phyloP scores from a whole-genome alignment of 2,888 invertebrate genomes.

The Platycnemis pennipes region DNA sequence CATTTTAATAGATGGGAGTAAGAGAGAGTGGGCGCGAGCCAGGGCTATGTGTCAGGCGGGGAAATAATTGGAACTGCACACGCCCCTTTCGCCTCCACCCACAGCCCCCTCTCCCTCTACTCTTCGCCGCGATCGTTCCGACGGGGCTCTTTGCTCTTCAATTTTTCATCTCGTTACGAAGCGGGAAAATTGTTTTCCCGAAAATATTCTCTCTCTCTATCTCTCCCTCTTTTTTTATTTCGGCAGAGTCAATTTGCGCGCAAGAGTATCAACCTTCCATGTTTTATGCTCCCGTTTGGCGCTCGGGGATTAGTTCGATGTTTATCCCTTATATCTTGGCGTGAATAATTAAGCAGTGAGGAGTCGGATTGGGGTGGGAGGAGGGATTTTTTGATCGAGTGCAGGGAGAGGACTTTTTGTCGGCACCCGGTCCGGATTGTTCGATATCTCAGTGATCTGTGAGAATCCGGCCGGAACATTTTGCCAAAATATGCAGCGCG shows the following conservation, averaged over 20 bases:
- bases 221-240: background rate
- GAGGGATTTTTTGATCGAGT: background rate
- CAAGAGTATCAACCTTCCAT: background rate
- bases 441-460: background rate
- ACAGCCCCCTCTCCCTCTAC: too few species aligned
- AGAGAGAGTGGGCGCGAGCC: background rate
- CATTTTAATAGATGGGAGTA: background rate
- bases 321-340: background rate
- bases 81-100: background rate
- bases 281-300: background rate
- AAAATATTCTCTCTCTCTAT: background rate
- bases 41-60: background rate
- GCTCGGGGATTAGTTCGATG: background rate
- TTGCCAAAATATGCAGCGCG: too few species aligned
- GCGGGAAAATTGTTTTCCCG: background rate
- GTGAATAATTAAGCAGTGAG: background rate
- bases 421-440: background rate
- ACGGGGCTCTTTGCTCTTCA: slow-evolving; percentile 6
- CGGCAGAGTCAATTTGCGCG: background rate
- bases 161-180: slow-evolving; percentile 13
- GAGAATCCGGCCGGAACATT: background rate
- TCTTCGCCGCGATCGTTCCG: background rate
- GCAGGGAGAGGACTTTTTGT: background rate
- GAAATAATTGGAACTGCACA: background rate
- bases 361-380: background rate